Evolutionary conservation across 2,113 vertebrate species (phyloP), one percentile per base, ranked within the genome.

Genomic region (Copsychus sechellarum): DNA sequence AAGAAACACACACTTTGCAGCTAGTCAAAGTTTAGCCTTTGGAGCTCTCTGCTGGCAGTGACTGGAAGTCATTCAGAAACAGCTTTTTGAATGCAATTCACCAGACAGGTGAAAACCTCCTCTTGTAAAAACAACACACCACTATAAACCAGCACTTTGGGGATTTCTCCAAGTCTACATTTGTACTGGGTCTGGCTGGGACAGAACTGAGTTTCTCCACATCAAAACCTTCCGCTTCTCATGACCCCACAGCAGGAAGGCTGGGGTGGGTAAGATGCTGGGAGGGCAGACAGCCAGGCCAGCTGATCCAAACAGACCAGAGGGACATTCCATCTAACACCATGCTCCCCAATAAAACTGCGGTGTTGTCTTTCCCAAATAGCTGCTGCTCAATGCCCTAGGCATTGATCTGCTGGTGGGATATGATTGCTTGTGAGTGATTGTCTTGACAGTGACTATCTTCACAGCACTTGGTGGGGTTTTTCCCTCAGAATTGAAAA

Each of bases 1-100:
- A 70, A 65, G 42, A 72, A 86, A 61, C 5, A 25, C 29, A 9
- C 13, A 12, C 29, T 92, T 61, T 11, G n/a, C 34, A 81, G 23
- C 7, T 22, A n/a, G 60, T 31, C 43, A 92, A 95, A 93, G 53
- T 20, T 40, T 25, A 86, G 71, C 43, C 58, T 96, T 40, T 91
- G 84, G 93, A 73, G 91, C 96, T 43, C 97, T 73, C 97, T 97
- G 90, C 86, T 96, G 97, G 96, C 91, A 64, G 18, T 10, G 47
- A 61, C 1, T 2, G 76, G 86, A 92, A 91, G 36, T 47, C 26
- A n/a, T 15, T 71, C 54, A 78, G 26, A 66, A 86, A 51, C 16
- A 66, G 19, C n/a, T 77, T 26, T 57, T 20, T 31, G 21, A 88
- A 73, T 6, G 11, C 18, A 69, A 2, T 29, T 58, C 15, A 56